phyloP scores from a whole-genome alignment of 2,888 invertebrate species.

The Habroteleia sp. region DNA sequence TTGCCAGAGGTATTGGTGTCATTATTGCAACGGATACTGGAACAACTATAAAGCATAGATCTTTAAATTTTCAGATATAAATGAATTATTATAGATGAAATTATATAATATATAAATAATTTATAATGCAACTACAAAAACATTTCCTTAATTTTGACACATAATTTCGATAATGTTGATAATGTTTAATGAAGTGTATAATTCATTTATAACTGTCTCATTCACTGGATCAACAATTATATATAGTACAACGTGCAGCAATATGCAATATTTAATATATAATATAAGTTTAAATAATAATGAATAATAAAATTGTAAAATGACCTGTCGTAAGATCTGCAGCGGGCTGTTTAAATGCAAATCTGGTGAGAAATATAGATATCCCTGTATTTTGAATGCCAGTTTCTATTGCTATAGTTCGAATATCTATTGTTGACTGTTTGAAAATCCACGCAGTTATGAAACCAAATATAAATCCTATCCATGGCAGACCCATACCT shows the following conservation, averaged over 20 bases:
- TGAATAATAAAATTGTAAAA: constrained; percentile 33
- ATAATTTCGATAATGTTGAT: no score
- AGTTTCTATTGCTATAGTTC: constrained; percentile 96
- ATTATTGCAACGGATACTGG: constrained; percentile 96
- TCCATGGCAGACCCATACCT: constrained; percentile 90
- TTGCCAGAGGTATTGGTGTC: constrained; percentile 93
- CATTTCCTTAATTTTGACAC: no score
- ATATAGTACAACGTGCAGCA: no score
- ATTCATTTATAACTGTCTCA: no score
- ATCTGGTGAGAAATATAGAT: constrained; percentile 91
- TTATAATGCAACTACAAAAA: no score
- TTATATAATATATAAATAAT: constrained; percentile 30
- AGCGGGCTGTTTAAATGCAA: constrained; percentile 91
- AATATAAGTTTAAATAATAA: no score
- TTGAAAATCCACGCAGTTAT: constrained; percentile 83
- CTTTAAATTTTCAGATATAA: no score
- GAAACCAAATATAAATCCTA: constrained; percentile 89
- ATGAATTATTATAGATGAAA: no score
- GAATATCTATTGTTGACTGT: constrained; percentile 85
- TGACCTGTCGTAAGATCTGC: constrained; percentile 93
- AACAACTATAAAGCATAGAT: constrained; percentile 88
- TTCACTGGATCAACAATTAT: no score
- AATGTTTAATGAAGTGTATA: no score
- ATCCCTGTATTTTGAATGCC: constrained; percentile 97
- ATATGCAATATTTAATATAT: no score